Evolutionary conservation across 2,888 invertebrate genomes (phyloP), one percentile per base, ranked within the genome.

Genomic region (Seira musarum): DNA sequence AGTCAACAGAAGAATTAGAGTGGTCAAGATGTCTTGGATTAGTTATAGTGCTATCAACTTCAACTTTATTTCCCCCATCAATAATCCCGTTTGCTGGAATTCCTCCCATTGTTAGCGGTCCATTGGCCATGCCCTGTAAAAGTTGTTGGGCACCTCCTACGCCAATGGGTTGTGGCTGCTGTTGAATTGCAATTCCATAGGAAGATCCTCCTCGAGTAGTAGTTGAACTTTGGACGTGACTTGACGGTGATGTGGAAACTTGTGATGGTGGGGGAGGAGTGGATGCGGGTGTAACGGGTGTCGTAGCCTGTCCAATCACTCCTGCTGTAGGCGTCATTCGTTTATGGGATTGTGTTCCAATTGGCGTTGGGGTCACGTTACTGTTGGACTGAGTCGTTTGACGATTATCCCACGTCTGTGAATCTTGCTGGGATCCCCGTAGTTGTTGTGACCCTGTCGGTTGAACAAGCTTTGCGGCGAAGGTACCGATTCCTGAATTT

Each of bases 391-490:
- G 79, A 17, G 35, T 74, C 61, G 68, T 57, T 53, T 81, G 83
- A 22, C 72, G 65, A 40, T 53, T 76, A 21, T 81, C 81, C 81
- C 81, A 81, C 0, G 81, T 71, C 46, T 72, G 72, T 2, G 70
- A 70, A 3, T 70, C 70, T 49, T 65, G 72, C 13, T 35, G 46
- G 13, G 35, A 24, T 5, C 17, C 17, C 46, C 25, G 46, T 74
- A 64, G 74, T 17, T 63, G 53, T 24, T 67, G 80, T 0, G 67
- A n/a, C 25, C 70, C 71, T 10, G 24, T 40, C 53, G 74, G 72
- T 21, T 69, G 80, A 61, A 82, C 72, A 61, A 85, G 35, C 60
- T 85, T 85, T 1, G 85, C 81, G 21, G 83, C 85, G 80, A 85
- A 85, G 1, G 85, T 81, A 10, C 79, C 79, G 8, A 72, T 72